These are phyloP conservation scores for Chironomus tepperi DNA, from an alignment of 1,140 invertebrate genomes.

Conservation along the genomic window DNA sequence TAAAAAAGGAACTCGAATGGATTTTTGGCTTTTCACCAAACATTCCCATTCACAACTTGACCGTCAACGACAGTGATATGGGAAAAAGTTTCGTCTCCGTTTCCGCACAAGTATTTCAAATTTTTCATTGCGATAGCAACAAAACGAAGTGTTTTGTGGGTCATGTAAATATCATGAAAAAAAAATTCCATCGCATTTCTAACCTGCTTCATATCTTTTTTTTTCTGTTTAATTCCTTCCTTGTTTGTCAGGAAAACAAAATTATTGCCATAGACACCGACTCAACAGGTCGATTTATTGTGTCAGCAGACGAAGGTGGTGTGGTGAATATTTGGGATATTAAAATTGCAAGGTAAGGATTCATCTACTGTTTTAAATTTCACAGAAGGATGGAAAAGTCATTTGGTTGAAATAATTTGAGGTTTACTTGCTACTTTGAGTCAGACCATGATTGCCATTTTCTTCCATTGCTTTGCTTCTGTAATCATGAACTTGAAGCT, in stretches of 20 bases:
- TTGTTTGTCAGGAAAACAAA: neutral
- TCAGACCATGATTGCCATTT: too few relatives aligned
- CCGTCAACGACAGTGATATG: neutral
- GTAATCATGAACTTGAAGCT: too few relatives aligned
- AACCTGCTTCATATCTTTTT: neutral
- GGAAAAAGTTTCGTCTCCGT: neutral
- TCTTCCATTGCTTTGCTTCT: too few relatives aligned
- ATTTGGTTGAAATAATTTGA: too few relatives aligned
- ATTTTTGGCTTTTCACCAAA: neutral
- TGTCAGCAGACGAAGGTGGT: neutral
- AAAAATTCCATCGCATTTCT: neutral
- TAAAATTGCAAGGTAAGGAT: neutral
- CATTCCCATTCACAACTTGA: neutral
- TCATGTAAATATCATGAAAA: slow-evolving; percentile 4
- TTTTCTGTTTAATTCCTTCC: neutral
- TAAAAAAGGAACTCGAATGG: neutral
- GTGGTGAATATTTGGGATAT: slow-evolving; percentile 12
- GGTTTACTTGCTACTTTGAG: too few relatives aligned
- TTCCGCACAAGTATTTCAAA: neutral
- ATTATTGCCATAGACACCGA: neutral
- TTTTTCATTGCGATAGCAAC: slow-evolving; percentile 7
- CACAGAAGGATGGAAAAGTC: too few relatives aligned
- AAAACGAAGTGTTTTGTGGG: neutral
- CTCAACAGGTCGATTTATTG: slow-evolving; percentile 17
- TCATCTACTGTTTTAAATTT: too few relatives aligned